A percentile compares a stretch with the other conserved stretches of the same genome.
phyloP scores from a whole-genome alignment of 2,888 invertebrate genomes.

The Cataglyphis albicans region DNA sequence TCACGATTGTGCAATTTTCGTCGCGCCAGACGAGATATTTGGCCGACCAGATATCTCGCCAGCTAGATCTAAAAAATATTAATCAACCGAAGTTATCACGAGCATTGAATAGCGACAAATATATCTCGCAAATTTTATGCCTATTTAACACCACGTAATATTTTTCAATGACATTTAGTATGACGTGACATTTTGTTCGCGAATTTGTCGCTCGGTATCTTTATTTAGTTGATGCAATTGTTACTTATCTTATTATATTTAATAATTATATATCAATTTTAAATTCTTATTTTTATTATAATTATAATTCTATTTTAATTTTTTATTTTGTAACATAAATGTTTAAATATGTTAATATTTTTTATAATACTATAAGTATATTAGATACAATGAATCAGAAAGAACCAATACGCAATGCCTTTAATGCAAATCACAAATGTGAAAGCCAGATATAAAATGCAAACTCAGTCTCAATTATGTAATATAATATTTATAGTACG shows the following conservation, averaged over 20 bases:
- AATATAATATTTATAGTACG: neutral
- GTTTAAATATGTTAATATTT: neutral
- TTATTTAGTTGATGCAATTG: neutral
- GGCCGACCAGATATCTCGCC: constrained; percentile 39
- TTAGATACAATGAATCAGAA: neutral
- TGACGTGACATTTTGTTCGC: neutral
- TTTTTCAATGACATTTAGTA: constrained; percentile 3
- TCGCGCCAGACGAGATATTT: constrained; percentile 75
- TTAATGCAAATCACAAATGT: constrained; percentile 8
- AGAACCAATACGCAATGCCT: neutral
- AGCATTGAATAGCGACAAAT: constrained; percentile 14
- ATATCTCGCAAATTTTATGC: constrained; percentile 11
- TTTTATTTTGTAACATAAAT: neutral
- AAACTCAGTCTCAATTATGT: neutral
- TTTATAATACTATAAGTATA: neutral
- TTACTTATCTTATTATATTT: neutral
- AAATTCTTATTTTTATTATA: neutral
- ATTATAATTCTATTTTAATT: neutral
- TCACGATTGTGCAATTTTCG: constrained; percentile 74
- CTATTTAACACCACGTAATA: neutral
- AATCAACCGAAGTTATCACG: constrained; percentile 60
- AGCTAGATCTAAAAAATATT: constrained; percentile 70
- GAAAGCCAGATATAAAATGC: neutral
- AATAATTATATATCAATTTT: neutral
- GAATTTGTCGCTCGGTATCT: neutral